Conservation (phyloP, 2,888 invertebrate genomes). For the Metallyticus violacea region DNA sequence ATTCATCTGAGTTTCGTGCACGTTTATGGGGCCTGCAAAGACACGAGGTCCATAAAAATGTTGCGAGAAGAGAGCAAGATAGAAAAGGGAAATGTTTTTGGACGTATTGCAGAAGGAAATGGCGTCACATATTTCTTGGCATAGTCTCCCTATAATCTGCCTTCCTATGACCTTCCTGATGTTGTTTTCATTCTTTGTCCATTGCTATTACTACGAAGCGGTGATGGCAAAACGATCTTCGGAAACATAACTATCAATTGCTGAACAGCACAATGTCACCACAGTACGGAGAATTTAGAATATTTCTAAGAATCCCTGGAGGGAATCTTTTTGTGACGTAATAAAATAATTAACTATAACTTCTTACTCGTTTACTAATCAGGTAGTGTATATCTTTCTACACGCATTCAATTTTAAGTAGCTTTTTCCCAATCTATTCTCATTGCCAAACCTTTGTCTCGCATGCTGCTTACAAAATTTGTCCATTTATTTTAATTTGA, state of each 20-base stretch:
- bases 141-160: neutral
- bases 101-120: neutral
- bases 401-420: too few species aligned
- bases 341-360: too few species aligned
- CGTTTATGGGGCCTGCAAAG: neutral
- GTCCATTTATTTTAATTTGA: too few species aligned
- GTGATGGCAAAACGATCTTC: neutral
- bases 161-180: neutral
- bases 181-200: neutral
- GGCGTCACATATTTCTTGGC: neutral
- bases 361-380: too few species aligned
- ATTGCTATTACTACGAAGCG: too few species aligned
- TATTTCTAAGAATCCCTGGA: too few species aligned
- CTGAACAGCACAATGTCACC: neutral
- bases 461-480: too few species aligned
- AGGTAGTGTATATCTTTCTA: too few species aligned
- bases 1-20: conserved; percentile 1
- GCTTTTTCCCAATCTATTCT: too few species aligned
- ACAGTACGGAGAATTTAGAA: too few species aligned
- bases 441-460: too few species aligned
- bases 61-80: neutral
- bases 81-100: neutral
- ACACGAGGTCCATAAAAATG: conserved; percentile 11
- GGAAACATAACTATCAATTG: neutral
- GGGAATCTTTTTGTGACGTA: too few species aligned